Conservation (phyloP, 2,888 invertebrate species). For the Formica aserva region DNA sequence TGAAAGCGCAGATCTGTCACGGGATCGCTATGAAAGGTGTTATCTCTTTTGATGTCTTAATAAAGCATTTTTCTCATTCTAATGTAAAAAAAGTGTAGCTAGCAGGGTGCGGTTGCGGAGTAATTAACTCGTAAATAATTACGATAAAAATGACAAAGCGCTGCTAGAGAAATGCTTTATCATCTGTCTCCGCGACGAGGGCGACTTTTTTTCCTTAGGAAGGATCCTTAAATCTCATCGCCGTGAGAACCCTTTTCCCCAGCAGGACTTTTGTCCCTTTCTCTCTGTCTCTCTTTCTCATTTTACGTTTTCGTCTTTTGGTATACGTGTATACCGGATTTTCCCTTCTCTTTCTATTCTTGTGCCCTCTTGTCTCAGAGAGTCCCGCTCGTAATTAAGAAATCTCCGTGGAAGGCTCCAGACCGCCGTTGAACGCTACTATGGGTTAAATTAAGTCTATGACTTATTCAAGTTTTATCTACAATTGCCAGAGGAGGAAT, state of each 20-base stretch:
- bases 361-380: slow-evolving; percentile 43
- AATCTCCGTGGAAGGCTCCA: slow-evolving; percentile 81
- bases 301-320: slow-evolving; percentile 43
- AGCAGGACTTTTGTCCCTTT: slow-evolving; percentile 40
- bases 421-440: slow-evolving; percentile 70
- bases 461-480: slow-evolving; percentile 86
- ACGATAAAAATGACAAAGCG: slow-evolving; percentile 85
- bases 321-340: not conserved
- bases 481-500: slow-evolving; percentile 84
- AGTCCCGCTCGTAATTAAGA: slow-evolving; percentile 82
- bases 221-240: slow-evolving; percentile 78
- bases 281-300: slow-evolving; percentile 26
- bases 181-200: slow-evolving; percentile 64
- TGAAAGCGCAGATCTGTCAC: slow-evolving; percentile 21
- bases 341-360: slow-evolving; percentile 31
- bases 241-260: slow-evolving; percentile 71
- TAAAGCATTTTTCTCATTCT: slow-evolving; percentile 50
- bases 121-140: slow-evolving; percentile 85
- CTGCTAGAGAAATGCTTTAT: slow-evolving; percentile 78
- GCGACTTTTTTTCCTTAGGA: slow-evolving; percentile 57
- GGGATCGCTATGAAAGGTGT: slow-evolving; percentile 7
- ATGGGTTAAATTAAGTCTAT: slow-evolving; percentile 84
- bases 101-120: slow-evolving; percentile 58
- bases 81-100: slow-evolving; percentile 33
- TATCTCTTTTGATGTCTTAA: slow-evolving; percentile 43